Evolutionary conservation across 2,113 vertebrate genomes (phyloP), one percentile per base, ranked within the genome.

Genomic region (Lonchura striata): DNA sequence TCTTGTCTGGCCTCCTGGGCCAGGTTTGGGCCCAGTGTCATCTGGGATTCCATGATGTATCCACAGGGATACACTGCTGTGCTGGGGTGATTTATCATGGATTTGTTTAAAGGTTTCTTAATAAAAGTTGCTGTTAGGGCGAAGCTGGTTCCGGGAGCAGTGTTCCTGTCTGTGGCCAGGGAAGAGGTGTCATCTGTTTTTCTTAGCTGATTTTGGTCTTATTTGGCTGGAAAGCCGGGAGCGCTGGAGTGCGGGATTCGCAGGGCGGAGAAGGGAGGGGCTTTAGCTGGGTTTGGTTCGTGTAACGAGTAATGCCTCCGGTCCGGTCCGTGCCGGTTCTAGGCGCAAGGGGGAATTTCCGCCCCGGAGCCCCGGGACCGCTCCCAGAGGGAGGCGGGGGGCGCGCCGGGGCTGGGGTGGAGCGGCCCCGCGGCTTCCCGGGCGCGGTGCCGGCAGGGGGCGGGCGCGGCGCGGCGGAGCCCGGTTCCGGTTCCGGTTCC

Each of bases 61-160:
- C 28, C 1, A 3, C 2, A 20, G 44, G 15, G 15, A 4, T 10
- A 20, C 3, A 1, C 22, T 0, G 4, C 24, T 24, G 35, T 9
- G 27, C 23, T 0, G 1, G 52, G 15, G 17, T 13, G 6, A 5
- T 17, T 79, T 21, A 19, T 42, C 1, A 1, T 33, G 15, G 7
- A 3, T 46, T 49, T 46, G 24, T 94, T 53, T 57, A 25, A 57
- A 80, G 13, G 15, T 69, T n/a, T 61, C 4, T 69, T 69, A 96
- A 90, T 78, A 90, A 88, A 95, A 46, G 22, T n/a, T 11, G 31
- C 4, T 31, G 20, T 57, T 61, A 18, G 15, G 18, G 15, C 20
- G 15, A 23, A 41, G 14, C 19, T 33, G 11, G 31, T 37, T 7
- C 5, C 0, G 1, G 10, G 13, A 31, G 25, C 16, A 42, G 61